A percentile compares a stretch with the other conserved stretches of the same genome.
Conservation (phyloP, 2,797 vertebrate genomes). For the Muscicapa comitata region DNA sequence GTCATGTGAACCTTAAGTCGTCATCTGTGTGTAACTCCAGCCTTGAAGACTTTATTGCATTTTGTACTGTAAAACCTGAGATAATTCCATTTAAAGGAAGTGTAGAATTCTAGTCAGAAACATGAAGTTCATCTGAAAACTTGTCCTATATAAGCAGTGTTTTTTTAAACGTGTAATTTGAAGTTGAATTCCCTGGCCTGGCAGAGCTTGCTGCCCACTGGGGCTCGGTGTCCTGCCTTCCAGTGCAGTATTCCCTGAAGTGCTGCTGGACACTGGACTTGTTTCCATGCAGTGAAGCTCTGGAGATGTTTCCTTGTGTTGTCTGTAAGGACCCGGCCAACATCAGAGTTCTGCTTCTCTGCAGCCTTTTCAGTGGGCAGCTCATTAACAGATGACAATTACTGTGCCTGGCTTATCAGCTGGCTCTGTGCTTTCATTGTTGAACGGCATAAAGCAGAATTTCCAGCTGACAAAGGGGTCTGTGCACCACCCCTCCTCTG, state of each 20-base stretch:
- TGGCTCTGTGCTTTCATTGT: conserved; percentile 55
- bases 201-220: neutral
- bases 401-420: conserved; percentile 46
- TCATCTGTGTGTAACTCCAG: neutral
- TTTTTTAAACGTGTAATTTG: neutral
- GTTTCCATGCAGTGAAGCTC: neutral
- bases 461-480: conserved; percentile 87
- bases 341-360: neutral
- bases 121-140: neutral
- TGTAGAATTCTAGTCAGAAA: neutral
- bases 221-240: rapidly evolving
- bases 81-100: neutral
- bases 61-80: conserved; percentile 9
- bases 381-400: conserved; percentile 54
- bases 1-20: neutral
- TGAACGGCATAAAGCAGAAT: conserved; percentile 75
- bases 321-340: rapidly evolving
- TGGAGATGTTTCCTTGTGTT: neutral
- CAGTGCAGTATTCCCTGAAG: rapidly evolving
- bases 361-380: neutral
- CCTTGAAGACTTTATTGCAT: neutral
- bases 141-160: neutral
- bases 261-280: rapidly evolving
- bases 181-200: neutral
- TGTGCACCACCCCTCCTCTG: conserved; percentile 41